Evolutionary conservation across 2,113 vertebrate genomes (phyloP).

Genomic region (Helogale parvula): DNA sequence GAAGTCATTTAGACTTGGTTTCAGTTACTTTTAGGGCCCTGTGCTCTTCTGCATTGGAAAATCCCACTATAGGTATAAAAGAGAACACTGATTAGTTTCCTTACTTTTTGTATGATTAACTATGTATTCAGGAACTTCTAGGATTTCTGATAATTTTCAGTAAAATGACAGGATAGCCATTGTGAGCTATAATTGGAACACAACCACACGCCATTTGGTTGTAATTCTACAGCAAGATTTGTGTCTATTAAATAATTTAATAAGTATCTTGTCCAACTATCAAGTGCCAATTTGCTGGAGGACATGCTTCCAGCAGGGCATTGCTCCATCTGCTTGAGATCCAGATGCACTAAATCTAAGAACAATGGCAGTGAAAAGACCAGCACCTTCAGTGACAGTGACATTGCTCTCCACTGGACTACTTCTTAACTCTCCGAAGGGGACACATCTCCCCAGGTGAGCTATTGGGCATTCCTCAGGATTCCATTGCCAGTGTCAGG

Average conservation of each 20-base stretch:
- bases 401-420: not conserved
- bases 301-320: fast-evolving
- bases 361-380: not conserved
- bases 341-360: not conserved
- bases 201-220: not conserved
- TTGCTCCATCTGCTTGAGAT: not conserved
- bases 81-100: not conserved
- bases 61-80: not conserved
- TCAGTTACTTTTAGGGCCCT: not conserved
- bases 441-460: not conserved
- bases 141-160: not conserved
- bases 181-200: not conserved
- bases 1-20: not conserved
- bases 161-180: not conserved
- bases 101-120: not conserved
- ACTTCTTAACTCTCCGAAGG: not conserved
- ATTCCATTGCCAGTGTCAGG: not conserved
- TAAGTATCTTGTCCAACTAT: not conserved
- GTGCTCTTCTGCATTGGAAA: not conserved
- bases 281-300: not conserved
- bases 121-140: not conserved
- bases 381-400: not conserved
- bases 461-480: not conserved
- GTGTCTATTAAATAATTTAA: not conserved
- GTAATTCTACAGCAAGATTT: not conserved